Evolutionary conservation across 2,888 invertebrate genomes (phyloP), one percentile per base, ranked within the genome.

Genomic region (Sinotaia quadrata): DNA sequence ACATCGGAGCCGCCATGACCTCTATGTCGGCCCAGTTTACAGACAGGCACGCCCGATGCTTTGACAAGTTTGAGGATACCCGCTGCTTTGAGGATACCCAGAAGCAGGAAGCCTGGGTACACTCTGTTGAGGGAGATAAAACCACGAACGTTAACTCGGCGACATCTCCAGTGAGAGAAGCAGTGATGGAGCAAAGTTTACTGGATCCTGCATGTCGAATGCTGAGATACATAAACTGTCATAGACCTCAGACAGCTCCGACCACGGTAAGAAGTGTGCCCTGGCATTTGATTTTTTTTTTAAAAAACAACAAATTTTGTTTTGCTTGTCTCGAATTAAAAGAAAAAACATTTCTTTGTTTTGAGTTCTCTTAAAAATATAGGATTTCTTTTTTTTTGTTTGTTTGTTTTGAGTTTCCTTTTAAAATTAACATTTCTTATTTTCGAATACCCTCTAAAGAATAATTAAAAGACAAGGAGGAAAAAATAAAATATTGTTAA

Each of bases 31-130:
- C 75, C 52, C 71, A 78, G 10, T 81, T 81, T 63, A 79, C 81
- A 67, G 81, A 81, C 66, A 63, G 83, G 27, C 83, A 83, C 69
- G 76, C 79, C 1, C 73, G 81, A 8, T 83, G 83, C 68, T 74
- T 76, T 52, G 78, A 81, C 34, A 76, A 80, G 52, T n/a, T n/a
- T n/a, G n/a, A n/a, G 27, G 82, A 83, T 68, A 75, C 79, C 1
- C 73, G 81, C 8, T 83, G 83, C 68, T 74, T 76, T 52, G 78
- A 81, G 31, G 76, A 80, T 52, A 29, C 10, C 36, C 47, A 5
- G 33, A 1, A 31, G 4, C 15, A 29, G 21, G 44, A 21, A 4
- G 34, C 3, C 7, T 0, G 18, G 18, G 24, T 10, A 8, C n/a
- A 1, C 29, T 8, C 31, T 33, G 31, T 18, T 12, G 18, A 34